phyloP scores from a whole-genome alignment of 2,113 vertebrate species.

The Barbus barbus region DNA sequence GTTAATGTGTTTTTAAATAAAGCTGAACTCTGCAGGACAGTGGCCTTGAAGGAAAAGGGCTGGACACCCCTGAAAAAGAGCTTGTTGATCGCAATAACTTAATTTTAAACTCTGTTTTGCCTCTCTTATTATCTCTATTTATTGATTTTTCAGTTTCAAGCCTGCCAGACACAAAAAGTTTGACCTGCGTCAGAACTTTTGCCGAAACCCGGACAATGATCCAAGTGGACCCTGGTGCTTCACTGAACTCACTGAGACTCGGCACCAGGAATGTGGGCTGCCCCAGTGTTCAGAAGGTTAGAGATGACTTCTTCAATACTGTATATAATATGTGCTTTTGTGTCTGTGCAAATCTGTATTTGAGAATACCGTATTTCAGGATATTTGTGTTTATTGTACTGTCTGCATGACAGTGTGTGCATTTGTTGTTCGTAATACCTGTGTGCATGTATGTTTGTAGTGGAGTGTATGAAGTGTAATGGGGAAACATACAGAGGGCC shows the following conservation, averaged over 20 bases:
- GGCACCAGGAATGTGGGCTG: constrained; percentile 89
- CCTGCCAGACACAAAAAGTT: constrained; percentile 88
- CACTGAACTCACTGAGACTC: constrained; percentile 86
- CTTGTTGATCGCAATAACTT: neutral
- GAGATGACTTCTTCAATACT: neutral
- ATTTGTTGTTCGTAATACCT: neutral
- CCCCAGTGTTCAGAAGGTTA: constrained; percentile 94
- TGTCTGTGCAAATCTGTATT: neutral
- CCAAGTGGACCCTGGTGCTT: constrained; percentile 95
- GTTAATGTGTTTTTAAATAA: neutral
- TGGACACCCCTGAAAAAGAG: neutral
- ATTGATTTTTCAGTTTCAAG: constrained; percentile 78
- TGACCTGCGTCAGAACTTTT: constrained; percentile 94
- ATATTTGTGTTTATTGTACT: neutral
- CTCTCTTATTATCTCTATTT: constrained; percentile 7
- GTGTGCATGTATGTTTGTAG: constrained; percentile 69
- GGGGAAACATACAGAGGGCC: constrained; percentile 90
- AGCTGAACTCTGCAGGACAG: neutral
- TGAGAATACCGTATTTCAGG: neutral
- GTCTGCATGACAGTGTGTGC: neutral
- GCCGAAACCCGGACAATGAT: constrained; percentile 92
- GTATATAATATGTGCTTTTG: neutral
- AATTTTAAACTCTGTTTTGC: constrained; percentile 46
- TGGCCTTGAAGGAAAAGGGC: neutral
- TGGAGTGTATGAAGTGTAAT: constrained; percentile 91